Conservation (phyloP, 2,797 vertebrate genomes). For the Craterocephalus amniculus region DNA sequence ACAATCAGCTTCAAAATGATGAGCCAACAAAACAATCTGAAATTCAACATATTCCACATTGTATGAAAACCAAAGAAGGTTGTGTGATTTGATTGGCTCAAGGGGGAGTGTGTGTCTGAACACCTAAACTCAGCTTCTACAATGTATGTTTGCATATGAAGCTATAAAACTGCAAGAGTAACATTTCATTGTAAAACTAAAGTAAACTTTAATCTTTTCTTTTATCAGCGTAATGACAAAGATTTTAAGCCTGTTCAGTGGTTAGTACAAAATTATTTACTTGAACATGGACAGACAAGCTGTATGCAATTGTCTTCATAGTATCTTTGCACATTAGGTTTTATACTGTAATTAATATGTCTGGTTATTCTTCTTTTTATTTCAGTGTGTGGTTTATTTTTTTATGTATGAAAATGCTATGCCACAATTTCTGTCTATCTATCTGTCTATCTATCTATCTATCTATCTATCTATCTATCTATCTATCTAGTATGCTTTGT, state of each 20-base stretch:
- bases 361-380: too few species aligned
- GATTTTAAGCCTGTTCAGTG: neutral
- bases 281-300: neutral
- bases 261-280: slow-evolving; percentile 8
- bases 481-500: neutral
- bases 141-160: neutral
- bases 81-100: neutral
- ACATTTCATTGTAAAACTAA: neutral
- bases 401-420: too few species aligned
- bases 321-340: too few species aligned
- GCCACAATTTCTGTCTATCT: too few species aligned
- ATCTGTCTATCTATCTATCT: slow-evolving; percentile 8
- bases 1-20: slow-evolving; percentile 2
- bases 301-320: too few species aligned
- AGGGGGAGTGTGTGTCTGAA: neutral
- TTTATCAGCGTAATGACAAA: slow-evolving; percentile 17
- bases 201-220: too few species aligned
- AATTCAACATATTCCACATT: slow-evolving; percentile 1
- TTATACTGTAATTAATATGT: too few species aligned
- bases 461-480: neutral
- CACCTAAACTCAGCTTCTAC: neutral
- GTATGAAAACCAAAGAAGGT: neutral
- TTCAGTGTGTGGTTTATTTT: too few species aligned
- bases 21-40: slow-evolving; percentile 6
- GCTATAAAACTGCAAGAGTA: neutral